Evolutionary conservation across 1,140 invertebrate genomes (phyloP), one percentile per base, ranked within the genome.

Genomic region (Heterodera schachtii): DNA sequence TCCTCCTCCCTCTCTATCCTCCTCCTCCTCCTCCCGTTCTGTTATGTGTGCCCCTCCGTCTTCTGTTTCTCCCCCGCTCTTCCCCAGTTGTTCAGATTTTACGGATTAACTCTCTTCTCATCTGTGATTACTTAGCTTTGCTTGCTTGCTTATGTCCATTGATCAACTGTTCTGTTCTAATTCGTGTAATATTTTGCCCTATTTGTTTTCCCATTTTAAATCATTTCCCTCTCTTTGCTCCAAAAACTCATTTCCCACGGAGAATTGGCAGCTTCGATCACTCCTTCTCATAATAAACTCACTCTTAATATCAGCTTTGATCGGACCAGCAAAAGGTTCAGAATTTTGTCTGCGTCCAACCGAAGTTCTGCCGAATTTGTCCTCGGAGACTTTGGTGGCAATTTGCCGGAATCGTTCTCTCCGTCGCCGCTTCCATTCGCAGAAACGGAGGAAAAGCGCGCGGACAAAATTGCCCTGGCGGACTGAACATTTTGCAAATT

Each of bases 301-400:
- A 71, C 69, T n/a, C 9, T n/a, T 43, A 71, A 46, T 6, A 43
- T 41, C 69, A 71, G 8, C 8, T 71, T 71, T 11, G 69, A 71
- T 41, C 69, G 69, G 44, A 11, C 31, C 31, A 46, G 9, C 7
- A 71, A n/a, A 41, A 46, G 3, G 69, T 1, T 5, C 3, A 71
- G 8, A 9, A 71, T 6, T 46, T 71, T n/a, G 9, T 41, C 31
- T 8, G 31, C 21, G 44, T 41, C 31, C 1, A 71, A 41, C 9
- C 4, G 69, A 41, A 11, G 5, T 7, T 71, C 31, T 1, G 31
- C 21, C n/a, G 69, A 41, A 6, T 41, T 41, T 71, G 69, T 71
- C 31, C 69, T 41, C 11, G 69, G 69, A 71, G 69, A 71, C 7
- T 46, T 41, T 46, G 69, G 69, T 6, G 69, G 69, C 69, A 71